Base-by-base conservation (phyloP, 2,888 invertebrate genomes). In the Sepiola atlantica region DNA sequence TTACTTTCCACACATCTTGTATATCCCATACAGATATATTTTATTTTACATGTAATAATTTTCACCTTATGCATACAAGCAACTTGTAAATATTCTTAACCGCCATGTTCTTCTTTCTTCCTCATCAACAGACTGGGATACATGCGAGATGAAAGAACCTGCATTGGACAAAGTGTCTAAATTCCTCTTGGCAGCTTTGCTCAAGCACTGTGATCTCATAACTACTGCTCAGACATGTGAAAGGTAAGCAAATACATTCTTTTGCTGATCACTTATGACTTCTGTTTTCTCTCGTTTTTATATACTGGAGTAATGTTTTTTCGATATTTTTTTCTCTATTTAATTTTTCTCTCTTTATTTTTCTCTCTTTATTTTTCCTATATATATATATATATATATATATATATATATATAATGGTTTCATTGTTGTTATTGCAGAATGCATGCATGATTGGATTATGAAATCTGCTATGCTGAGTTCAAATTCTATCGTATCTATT, bases 181-280 rank as follows among this genome's bases (percentile, higher is more conserved):
- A 94, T 97, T 98, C 95, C 97, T 98, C 94, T 96, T 98, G 90
- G 97, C 98, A 54, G 97, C 98, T 4, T 96, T 98, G 14, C 96
- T 98, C 35, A 98, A 98, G 95, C 98, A 98, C 95, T 97, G 98
- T n/a, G 98, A 98, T 3, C 96, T 98, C 92, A 95, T 97, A n/a
- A 96, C 97, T 35, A 96, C 97, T 95, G 96, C 97, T 90, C 95
- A 96, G 18, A 96, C 96, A 90, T 97, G 97, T 95, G 97, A 97
- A 95, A 96, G 97, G 96, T 97, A 97, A 96, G 97, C 96, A 94
- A 32, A 90, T 45, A 1, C n/a, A 32, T 77, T 16, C 32, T 77
- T n/a, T 77, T n/a, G 10, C 2, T 77, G 32, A 77, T n/a, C 16
- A n/a, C n/a, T 10, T 77, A 28, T 10, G 14, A n/a, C 14, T 77